Base-by-base conservation (phyloP, 53 echinoderm and acorn worm genomes). In the Actinopyga echinites region DNA sequence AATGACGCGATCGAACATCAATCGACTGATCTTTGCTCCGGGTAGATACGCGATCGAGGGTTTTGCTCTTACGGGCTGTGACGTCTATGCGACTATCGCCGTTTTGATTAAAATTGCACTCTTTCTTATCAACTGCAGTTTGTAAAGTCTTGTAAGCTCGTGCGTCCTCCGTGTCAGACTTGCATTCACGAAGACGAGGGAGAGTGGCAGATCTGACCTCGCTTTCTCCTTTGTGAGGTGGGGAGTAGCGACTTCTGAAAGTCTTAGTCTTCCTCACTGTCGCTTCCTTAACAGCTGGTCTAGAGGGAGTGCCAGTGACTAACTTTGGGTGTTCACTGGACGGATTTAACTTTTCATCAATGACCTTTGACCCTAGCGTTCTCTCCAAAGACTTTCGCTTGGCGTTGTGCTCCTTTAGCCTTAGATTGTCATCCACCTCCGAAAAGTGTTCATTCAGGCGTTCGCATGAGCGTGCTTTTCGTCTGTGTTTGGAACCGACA, bases 391-490 rank as follows among this genome's bases (percentile, higher is more conserved):
- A 33, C 54, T 77, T 53, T 3, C 77, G 13, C 49, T 77, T 77
- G 29, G 77, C 31, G 5, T 26, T 77, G 17, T 49, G 77, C 13
- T 77, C 77, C 21, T 45, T 23, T 49, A 30, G 23, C 49, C 77
- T 77, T 17, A 77, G 25, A 26, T 54, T 54, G 21, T 77, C 77
- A 20, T 77, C 77, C 19, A 6, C 54, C 54, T 77, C 54, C 1
- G 56, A 28, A 2, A 32, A 49, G 22, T 49, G 24, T 29, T 30
- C 56, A 32, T 31, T 77, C 19, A 77, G 77, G 30, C 77, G 77
- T 77, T 77, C 77, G 56, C 77, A 77, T 5, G 77, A 77, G 29
- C 54, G 54, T 6, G 77, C 77, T 77, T 77, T 77, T 54, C 44
- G 29, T 56, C 77, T 77, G 31, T 77, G 29, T 32, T 55, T 77